These are phyloP conservation scores for Alethe diademata DNA, from an alignment of 2,113 vertebrate genomes.

Conservation along the genomic window DNA sequence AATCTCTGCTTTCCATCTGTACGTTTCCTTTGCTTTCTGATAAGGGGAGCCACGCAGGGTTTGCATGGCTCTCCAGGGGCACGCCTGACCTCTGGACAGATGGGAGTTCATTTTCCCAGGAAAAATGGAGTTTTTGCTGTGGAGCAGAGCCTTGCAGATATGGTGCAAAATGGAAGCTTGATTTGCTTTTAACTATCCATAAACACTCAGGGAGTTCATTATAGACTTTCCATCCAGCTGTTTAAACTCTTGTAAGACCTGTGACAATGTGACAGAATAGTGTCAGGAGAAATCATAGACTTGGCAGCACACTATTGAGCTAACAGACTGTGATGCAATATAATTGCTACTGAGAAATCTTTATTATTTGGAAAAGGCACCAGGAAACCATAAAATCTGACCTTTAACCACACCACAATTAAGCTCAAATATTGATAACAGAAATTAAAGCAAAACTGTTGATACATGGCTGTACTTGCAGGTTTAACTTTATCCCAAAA, in stretches of 20 bases:
- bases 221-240: constrained; percentile 28
- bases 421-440: constrained; percentile 51
- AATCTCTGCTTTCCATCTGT: constrained; percentile 34
- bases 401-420: constrained; percentile 25
- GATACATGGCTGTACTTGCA: constrained; percentile 19
- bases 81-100: constrained; percentile 22
- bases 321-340: constrained; percentile 13
- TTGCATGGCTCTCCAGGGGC: constrained; percentile 3
- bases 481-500: constrained; percentile 28
- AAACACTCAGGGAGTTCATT: constrained; percentile 10
- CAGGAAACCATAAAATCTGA: constrained; percentile 49
- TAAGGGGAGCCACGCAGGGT: background rate
- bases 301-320: constrained; percentile 9
- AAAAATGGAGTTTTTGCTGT: constrained; percentile 35
- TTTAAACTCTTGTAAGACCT: constrained; percentile 36
- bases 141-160: constrained; percentile 26
- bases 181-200: constrained; percentile 39
- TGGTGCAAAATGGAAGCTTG: constrained; percentile 55
- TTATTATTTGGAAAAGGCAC: constrained; percentile 35
- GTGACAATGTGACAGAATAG: constrained; percentile 28
- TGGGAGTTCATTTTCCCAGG: constrained; percentile 59
- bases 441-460: constrained; percentile 32
- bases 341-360: constrained; percentile 31
- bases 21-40: constrained; percentile 27
- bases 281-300: constrained; percentile 36